Conservation (phyloP, 2,113 vertebrate species). For the Cyphomyrus plagiostoma region DNA sequence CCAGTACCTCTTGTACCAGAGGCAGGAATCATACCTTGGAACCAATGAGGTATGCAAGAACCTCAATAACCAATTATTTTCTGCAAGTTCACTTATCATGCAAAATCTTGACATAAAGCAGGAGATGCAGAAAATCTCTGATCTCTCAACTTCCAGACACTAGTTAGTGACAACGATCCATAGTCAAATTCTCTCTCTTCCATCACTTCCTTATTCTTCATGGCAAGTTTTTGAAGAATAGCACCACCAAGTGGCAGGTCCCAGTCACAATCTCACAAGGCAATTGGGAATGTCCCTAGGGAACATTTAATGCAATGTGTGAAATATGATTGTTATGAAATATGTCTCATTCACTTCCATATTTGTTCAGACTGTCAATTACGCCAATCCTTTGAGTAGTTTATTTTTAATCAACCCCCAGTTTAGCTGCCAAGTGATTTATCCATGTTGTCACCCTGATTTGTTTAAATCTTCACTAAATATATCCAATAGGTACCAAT, state of each 20-base stretch:
- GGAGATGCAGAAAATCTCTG: background rate
- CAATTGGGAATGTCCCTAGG: background rate
- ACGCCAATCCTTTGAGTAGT: background rate
- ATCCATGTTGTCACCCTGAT: background rate
- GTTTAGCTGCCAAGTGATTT: background rate
- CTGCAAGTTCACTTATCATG: too few relatives aligned
- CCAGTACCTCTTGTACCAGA: too few relatives aligned
- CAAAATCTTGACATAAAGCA: too few relatives aligned
- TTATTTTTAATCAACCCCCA: background rate
- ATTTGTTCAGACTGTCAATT: background rate
- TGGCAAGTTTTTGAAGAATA: background rate
- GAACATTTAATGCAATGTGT: background rate
- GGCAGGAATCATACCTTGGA: too few relatives aligned
- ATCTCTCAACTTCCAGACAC: background rate
- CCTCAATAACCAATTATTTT: too few relatives aligned
- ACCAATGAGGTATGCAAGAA: too few relatives aligned
- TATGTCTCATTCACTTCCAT: background rate
- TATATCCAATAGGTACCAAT: background rate
- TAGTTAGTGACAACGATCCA: background rate
- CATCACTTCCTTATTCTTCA: background rate
- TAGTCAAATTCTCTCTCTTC: background rate
- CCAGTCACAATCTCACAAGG: background rate
- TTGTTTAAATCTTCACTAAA: background rate
- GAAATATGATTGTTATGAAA: background rate
- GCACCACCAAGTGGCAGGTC: background rate